Conservation (phyloP, 2,113 vertebrate species). For the Nycticebus coucang region DNA sequence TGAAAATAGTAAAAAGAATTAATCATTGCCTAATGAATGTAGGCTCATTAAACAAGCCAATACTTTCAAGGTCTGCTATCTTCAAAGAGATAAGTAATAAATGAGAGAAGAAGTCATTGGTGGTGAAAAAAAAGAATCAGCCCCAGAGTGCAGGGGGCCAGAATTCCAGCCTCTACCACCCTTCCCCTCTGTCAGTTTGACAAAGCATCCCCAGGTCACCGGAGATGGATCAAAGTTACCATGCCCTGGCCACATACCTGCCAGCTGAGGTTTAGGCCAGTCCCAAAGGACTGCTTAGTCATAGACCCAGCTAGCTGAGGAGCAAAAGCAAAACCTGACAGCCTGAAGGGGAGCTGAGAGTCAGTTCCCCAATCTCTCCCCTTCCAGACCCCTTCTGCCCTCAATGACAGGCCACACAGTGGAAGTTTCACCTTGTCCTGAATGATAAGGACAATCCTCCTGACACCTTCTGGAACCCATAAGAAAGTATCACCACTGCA, state of each 20-base stretch:
- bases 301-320: background rate
- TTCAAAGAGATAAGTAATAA: background rate
- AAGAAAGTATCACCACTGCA: background rate
- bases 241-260: background rate
- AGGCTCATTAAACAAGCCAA: background rate
- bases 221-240: background rate
- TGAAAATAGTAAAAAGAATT: background rate
- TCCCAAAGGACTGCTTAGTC: background rate
- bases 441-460: background rate
- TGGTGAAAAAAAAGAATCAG: background rate
- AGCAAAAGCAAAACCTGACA: background rate
- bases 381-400: background rate
- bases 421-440: background rate
- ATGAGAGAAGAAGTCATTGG: background rate
- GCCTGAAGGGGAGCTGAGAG: background rate
- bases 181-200: background rate
- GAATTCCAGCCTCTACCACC: background rate
- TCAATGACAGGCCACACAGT: fast-evolving
- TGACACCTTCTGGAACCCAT: fast-evolving
- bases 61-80: background rate
- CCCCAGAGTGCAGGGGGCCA: background rate
- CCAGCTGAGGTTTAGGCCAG: background rate
- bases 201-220: background rate
- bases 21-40: background rate
- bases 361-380: background rate